Evolutionary conservation across 2,888 invertebrate species (phyloP), one percentile per base, ranked within the genome.

Genomic region (Suillia variegata): DNA sequence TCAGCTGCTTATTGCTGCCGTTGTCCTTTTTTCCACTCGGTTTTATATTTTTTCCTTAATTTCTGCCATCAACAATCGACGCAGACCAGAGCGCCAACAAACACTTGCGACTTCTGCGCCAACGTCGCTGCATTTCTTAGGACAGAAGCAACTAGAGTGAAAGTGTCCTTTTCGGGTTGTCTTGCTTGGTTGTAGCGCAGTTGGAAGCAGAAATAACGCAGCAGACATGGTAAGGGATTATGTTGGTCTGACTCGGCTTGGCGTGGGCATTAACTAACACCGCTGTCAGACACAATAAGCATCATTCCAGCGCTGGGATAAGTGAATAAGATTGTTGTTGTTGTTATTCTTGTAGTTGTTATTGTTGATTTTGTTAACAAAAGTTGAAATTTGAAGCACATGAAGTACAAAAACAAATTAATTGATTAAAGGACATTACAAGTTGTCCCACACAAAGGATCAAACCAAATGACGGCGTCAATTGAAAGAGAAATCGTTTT

Each of bases 401-500:
- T n/a, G 13, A n/a, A 12, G 24, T 49, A n/a, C 42, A 42, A 50
- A 56, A 56, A 56, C 74, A 73, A 74, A 73, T 73, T 73, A 73
- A 73, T 73, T 73, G 72, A 73, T 73, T 74, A 74, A 73, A 73
- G 72, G 74, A 74, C 72, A 73, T 73, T 73, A 73, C 73, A 73
- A 74, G 74, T 68, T 69, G 71, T n/a, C 60, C 63, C 42, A 50
- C 5, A 56, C 56, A 56, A 56, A 56, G 56, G 56, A 56, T 56
- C 15, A 49, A 56, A 50, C 67, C 57, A 69, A 69, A 72, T 71
- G 72, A 69, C 72, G 72, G 70, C 72, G 74, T 65, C 74, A 72
- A 72, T 74, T 74, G 72, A 69, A 69, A 70, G 70, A 72, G 72
- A 72, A 72, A 74, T 67, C 66, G 68, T 63, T 52, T 69, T n/a